A percentile compares a stretch with the other conserved stretches of the same genome.
These are phyloP conservation scores for Melanocharis versteri DNA, from an alignment of 2,113 vertebrate species.

Conservation along the genomic window DNA sequence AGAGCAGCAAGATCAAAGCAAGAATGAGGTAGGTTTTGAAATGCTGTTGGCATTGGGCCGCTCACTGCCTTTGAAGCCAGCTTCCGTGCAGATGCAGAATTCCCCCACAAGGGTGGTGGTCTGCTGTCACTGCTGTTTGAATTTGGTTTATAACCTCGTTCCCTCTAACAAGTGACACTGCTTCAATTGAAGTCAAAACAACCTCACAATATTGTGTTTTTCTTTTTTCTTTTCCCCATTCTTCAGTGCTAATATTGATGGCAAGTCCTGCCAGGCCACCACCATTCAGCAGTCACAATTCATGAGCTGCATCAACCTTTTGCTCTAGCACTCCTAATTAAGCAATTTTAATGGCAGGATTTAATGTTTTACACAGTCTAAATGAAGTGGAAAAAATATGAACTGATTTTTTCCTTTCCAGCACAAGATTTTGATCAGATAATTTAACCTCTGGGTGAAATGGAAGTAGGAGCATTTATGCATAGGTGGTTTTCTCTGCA, in stretches of 20 bases:
- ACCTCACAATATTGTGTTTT: not conserved
- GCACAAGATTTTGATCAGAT: slow-evolving; percentile 28
- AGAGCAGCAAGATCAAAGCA: not conserved
- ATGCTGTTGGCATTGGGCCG: not conserved
- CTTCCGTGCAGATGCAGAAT: not conserved
- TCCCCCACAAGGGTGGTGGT: not conserved
- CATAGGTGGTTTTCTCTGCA: slow-evolving; percentile 13
- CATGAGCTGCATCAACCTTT: slow-evolving; percentile 26
- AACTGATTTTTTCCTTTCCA: not conserved
- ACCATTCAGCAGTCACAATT: not conserved
- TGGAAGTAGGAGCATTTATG: slow-evolving; percentile 14
- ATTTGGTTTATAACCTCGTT: not conserved
- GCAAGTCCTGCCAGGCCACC: not conserved
- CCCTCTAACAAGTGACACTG: not conserved
- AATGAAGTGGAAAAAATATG: slow-evolving; percentile 46
- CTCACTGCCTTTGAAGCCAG: not conserved
- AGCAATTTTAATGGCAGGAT: slow-evolving; percentile 20
- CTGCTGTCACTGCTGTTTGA: not conserved
- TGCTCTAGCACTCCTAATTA: slow-evolving; percentile 8
- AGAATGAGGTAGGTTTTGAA: not conserved
- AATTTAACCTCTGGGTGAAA: slow-evolving; percentile 44
- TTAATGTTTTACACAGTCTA: slow-evolving; percentile 46
- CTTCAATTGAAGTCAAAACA: not conserved
- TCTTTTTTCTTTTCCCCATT: not conserved
- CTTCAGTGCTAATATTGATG: not conserved